Evolutionary conservation across 2,797 vertebrate species (phyloP).

Genomic region (Tamandua tetradactyla): DNA sequence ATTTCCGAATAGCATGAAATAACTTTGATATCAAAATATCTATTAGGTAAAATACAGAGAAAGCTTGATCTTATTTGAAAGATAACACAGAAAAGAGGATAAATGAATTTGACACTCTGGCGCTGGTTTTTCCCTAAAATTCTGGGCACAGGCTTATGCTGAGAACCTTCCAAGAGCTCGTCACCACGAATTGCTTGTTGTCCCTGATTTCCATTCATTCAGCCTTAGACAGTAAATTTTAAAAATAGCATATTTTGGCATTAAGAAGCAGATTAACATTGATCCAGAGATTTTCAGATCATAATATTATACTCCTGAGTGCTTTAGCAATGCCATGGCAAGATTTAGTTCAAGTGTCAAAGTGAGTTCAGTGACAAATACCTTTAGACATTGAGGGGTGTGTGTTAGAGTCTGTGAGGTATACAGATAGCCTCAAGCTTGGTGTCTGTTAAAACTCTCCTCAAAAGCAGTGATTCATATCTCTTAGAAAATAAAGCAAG

Average conservation of each 20-base stretch:
- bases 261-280: background rate
- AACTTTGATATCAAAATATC: background rate
- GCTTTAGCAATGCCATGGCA: background rate
- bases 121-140: background rate
- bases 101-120: background rate
- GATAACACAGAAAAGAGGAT: background rate
- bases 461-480: background rate
- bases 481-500: background rate
- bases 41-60: background rate
- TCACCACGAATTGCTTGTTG: background rate
- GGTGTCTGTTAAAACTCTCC: background rate
- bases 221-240: background rate
- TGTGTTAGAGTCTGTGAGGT: no score
- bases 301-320: background rate
- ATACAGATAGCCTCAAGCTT: background rate
- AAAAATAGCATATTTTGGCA: background rate
- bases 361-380: background rate
- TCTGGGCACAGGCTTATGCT: background rate
- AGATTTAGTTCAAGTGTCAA: conserved; percentile 19
- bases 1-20: background rate
- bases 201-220: background rate
- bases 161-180: background rate
- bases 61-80: background rate
- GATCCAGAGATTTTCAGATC: background rate
- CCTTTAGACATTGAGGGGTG: background rate